A percentile compares a stretch with the other conserved stretches of the same genome.
Evolutionary conservation across 1,140 invertebrate genomes (phyloP).

Genomic region (Drosophila malerkotliana): DNA sequence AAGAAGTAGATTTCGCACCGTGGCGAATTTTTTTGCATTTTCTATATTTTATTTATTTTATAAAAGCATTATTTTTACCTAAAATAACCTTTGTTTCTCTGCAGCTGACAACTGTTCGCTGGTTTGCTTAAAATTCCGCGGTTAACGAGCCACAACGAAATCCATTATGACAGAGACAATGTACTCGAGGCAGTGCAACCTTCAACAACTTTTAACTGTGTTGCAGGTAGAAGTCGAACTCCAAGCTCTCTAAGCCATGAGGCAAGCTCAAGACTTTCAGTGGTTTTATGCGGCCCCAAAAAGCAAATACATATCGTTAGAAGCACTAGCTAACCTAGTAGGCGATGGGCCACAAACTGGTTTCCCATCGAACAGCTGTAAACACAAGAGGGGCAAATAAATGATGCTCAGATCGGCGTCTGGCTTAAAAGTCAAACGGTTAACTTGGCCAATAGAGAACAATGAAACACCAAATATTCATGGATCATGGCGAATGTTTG

Average conservation of each 20-base stretch:
- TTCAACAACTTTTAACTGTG: conserved; percentile 16
- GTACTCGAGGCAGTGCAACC: conserved; percentile 9
- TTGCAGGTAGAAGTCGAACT: conserved; percentile 24
- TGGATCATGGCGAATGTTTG: conserved; percentile 35
- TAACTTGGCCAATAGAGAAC: conserved; percentile 37
- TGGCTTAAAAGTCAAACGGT: conserved; percentile 53
- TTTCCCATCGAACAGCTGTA: conserved; percentile 69
- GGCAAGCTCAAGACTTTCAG: conserved; percentile 35
- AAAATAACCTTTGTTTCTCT: conserved; percentile 4
- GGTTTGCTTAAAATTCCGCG: conserved; percentile 1
- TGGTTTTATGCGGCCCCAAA: conserved; percentile 49
- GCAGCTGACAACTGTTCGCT: conserved; percentile 37
- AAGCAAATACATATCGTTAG: conserved; percentile 48
- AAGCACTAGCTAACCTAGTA: conserved; percentile 40
- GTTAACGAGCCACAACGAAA: conserved; percentile 12
- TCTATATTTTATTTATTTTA: neutral
- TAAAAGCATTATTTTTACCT: conserved; percentile 1
- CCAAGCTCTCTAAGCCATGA: neutral
- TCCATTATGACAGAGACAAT: conserved; percentile 13
- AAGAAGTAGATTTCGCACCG: conserved; percentile 59
- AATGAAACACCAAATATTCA: conserved; percentile 1
- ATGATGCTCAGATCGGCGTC: conserved; percentile 24
- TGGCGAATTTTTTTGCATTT: conserved; percentile 14
- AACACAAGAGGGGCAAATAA: conserved; percentile 37
- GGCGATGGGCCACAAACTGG: conserved; percentile 48